Percentiles rank a stretch among this genome's conserved stretches.
Conservation (phyloP, 37 sponge, comb jelly and placozoan genomes). For the Ephydatia muelleri region DNA sequence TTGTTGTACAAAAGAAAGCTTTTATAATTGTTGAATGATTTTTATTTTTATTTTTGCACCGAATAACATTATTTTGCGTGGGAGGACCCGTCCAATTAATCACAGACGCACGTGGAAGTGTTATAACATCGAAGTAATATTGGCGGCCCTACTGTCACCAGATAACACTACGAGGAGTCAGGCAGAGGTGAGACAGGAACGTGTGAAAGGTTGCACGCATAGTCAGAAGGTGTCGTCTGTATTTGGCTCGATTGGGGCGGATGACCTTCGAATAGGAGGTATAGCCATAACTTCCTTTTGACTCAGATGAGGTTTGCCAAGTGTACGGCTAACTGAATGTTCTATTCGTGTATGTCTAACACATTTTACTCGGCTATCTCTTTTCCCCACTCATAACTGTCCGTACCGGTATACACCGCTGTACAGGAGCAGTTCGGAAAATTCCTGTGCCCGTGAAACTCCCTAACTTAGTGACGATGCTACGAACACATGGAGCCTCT, state of each 20-base stretch:
- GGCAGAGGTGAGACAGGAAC: slow-evolving; percentile 66
- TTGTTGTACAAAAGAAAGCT: background rate
- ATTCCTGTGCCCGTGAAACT: slow-evolving; percentile 44
- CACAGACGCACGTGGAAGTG: background rate
- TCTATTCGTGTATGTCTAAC: background rate
- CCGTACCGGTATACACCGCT: background rate
- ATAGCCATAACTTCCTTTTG: background rate
- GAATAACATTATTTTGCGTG: background rate
- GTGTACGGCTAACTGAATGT: background rate
- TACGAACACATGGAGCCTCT: slow-evolving; percentile 25
- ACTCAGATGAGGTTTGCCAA: background rate
- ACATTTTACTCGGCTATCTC: background rate
- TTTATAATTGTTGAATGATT: background rate
- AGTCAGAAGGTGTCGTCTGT: no score
- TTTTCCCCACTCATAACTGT: background rate
- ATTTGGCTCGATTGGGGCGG: background rate
- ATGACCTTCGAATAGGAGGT: background rate
- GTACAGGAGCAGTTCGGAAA: slow-evolving; percentile 55
- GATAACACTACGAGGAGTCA: slow-evolving; percentile 67
- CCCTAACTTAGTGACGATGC: slow-evolving; percentile 44
- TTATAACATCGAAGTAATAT: slow-evolving; percentile 25
- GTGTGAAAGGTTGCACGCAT: background rate
- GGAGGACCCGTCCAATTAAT: background rate
- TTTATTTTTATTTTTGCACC: background rate
- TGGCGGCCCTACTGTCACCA: slow-evolving; percentile 47